phyloP scores from a whole-genome alignment of 2,797 vertebrate species.

The Aphelocoma californica region DNA sequence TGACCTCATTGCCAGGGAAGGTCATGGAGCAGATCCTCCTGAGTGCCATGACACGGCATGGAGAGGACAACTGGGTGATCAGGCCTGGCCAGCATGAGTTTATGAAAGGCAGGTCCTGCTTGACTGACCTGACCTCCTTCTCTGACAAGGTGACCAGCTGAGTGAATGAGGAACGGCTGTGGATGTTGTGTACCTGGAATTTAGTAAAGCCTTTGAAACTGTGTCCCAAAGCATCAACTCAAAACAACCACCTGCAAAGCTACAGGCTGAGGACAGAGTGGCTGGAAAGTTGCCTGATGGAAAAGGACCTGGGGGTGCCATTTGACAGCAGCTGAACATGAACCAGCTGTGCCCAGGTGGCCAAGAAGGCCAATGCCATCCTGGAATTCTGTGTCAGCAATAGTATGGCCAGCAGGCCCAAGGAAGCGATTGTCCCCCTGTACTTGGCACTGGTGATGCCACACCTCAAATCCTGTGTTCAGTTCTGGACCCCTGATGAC shows the following conservation, averaged over 20 bases:
- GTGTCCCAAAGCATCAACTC: not conserved
- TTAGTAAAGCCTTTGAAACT: not conserved
- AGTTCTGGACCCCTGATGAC: not conserved
- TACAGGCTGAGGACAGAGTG: not conserved
- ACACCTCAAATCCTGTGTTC: accelerated
- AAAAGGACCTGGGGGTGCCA: not conserved
- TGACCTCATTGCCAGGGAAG: not conserved
- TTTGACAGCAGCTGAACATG: not conserved
- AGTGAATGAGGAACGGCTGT: not conserved
- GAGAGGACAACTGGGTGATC: not conserved
- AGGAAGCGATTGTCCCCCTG: not conserved
- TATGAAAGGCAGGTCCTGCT: not conserved
- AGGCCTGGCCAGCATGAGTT: not conserved
- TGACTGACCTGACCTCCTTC: not conserved
- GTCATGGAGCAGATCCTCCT: not conserved
- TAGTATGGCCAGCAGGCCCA: not conserved
- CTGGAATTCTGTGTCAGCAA: not conserved
- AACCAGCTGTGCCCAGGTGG: not conserved
- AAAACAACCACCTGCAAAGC: not conserved
- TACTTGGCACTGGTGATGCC: not conserved
- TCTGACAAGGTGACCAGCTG: not conserved
- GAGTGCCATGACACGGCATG: accelerated
- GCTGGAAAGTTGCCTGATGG: accelerated
- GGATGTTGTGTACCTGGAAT: not conserved
- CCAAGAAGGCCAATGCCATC: not conserved